A percentile compares a stretch with the other conserved stretches of the same genome.
Conservation (phyloP, 1,140 invertebrate genomes). For the Manduca sexta region DNA sequence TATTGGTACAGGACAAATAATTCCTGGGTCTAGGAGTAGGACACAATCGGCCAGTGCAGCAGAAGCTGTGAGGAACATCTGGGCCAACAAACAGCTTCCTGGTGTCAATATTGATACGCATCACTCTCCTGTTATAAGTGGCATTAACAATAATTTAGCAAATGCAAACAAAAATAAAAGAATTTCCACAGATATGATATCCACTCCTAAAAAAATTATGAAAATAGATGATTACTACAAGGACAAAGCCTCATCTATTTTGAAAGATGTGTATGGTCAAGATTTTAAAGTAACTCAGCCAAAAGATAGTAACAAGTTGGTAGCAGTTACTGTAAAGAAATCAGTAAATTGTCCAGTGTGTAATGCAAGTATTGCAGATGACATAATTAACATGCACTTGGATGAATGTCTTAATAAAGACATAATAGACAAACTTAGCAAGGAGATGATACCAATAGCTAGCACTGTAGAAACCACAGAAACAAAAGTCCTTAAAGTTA, state of each 20-base stretch:
- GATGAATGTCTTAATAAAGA: conserved; percentile 72
- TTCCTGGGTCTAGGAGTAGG: conserved; percentile 9
- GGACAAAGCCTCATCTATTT: conserved; percentile 26
- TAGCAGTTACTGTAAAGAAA: conserved; percentile 28
- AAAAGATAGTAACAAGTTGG: conserved; percentile 34
- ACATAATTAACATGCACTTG: conserved; percentile 75
- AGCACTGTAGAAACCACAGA: neutral
- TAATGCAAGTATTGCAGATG: conserved; percentile 38
- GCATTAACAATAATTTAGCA: no score
- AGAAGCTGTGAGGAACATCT: conserved; percentile 70
- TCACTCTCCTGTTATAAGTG: neutral
- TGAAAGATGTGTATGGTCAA: conserved; percentile 58
- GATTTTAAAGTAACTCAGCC: conserved; percentile 41
- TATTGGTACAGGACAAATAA: neutral
- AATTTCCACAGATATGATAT: conserved; percentile 11
- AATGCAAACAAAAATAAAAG: conserved; percentile 39
- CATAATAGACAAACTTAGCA: conserved; percentile 48
- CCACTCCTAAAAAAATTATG: conserved; percentile 52
- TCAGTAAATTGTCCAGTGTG: conserved; percentile 74
- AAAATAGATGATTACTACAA: conserved; percentile 62
- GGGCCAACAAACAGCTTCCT: conserved; percentile 65
- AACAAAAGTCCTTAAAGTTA: neutral
- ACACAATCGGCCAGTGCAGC: conserved; percentile 33
- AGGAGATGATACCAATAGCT: conserved; percentile 20
- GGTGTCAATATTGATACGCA: conserved; percentile 9